Conservation (phyloP, 1,140 invertebrate genomes). For the Leptonema lineaticorne region DNA sequence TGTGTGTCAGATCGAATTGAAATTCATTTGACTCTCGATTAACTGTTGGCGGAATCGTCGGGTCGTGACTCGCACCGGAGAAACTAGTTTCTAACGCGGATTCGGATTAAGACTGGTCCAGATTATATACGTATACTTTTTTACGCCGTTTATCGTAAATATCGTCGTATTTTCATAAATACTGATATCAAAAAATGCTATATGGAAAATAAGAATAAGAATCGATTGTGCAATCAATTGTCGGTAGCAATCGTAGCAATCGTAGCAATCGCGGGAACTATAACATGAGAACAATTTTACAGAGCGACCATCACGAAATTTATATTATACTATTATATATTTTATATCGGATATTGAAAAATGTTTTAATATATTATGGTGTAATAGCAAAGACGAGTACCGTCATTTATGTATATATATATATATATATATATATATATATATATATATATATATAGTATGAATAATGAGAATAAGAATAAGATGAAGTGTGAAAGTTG, state of each 20-base stretch:
- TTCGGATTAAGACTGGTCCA: constrained; percentile 4
- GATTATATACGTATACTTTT: no score
- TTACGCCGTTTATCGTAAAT: background rate
- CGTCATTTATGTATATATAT: background rate
- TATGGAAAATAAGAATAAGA: no score
- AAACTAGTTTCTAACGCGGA: constrained; percentile 15
- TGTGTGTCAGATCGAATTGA: constrained; percentile 19
- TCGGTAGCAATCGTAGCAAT: background rate
- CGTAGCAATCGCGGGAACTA: constrained; percentile 9
- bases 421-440: background rate
- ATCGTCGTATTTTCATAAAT: background rate
- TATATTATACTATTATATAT: no score
- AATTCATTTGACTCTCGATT: constrained; percentile 2
- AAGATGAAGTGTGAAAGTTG: constrained; percentile 25
- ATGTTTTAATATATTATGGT: no score
- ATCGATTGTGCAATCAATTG: constrained; percentile 17
- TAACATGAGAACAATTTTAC: background rate
- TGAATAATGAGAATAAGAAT: background rate
- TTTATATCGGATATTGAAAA: no score
- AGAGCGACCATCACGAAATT: background rate
- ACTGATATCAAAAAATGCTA: background rate
- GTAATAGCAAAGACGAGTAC: no score
- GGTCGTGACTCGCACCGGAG: background rate
- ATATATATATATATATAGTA: background rate
- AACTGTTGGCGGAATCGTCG: constrained; percentile 6